Conservation (phyloP, 2,888 invertebrate genomes). For the Xanthia icteritia region DNA sequence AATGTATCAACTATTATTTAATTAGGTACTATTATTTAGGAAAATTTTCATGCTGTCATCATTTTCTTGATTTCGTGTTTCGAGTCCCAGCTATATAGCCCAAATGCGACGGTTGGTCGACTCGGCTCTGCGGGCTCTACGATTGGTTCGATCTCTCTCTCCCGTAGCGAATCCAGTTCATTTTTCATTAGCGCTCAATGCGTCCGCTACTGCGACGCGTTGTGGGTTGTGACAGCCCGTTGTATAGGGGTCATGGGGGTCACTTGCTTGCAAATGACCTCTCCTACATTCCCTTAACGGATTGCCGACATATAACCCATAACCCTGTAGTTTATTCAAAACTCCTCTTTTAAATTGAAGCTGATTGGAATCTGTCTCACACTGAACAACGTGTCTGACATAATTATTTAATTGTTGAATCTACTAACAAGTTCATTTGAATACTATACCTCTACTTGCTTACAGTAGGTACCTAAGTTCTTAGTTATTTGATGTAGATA, state of each 20-base stretch:
- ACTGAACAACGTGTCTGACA: too few relatives aligned
- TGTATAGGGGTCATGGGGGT: slow-evolving; percentile 80
- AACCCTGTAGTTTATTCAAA: too few relatives aligned
- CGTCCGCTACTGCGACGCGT: slow-evolving; percentile 79
- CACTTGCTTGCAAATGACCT: too few relatives aligned
- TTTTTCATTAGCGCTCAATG: slow-evolving; percentile 88
- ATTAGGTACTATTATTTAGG: neutral
- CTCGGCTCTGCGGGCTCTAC: slow-evolving; percentile 51
- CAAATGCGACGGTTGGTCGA: slow-evolving; percentile 59
- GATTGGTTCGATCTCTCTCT: slow-evolving; percentile 73
- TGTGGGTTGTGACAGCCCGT: slow-evolving; percentile 76
- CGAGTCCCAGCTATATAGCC: slow-evolving; percentile 28
- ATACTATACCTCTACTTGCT: too few relatives aligned
- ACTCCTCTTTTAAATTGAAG: too few relatives aligned
- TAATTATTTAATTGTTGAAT: too few relatives aligned
- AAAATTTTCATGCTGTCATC: slow-evolving; percentile 1
- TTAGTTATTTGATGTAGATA: too few relatives aligned
- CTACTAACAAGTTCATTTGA: too few relatives aligned
- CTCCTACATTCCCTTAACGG: too few relatives aligned
- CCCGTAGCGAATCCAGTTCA: slow-evolving; percentile 68
- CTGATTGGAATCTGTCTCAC: too few relatives aligned
- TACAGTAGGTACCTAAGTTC: too few relatives aligned
- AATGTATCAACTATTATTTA: neutral
- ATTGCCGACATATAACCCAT: too few relatives aligned
- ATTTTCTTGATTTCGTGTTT: slow-evolving; percentile 20